Conservation (phyloP, 2,888 invertebrate species). For the Macrophya annulata region DNA sequence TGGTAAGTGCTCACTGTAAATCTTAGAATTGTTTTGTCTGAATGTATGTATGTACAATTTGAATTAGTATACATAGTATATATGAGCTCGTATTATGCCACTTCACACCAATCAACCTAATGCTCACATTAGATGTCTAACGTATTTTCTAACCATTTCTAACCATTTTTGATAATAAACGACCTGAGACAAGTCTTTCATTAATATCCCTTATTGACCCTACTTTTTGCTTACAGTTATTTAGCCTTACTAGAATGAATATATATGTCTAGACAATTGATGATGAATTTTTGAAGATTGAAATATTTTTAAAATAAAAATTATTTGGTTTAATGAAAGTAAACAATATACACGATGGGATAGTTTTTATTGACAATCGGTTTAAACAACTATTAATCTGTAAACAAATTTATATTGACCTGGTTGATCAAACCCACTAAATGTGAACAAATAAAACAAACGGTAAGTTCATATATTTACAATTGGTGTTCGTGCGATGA, state of each 20-base stretch:
- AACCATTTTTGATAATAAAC: not conserved
- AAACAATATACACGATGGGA: no score
- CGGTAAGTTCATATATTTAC: not conserved
- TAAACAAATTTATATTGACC: not conserved
- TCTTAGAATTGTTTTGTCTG: not conserved
- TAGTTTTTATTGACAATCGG: no score
- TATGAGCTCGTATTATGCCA: not conserved
- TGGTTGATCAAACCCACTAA: not conserved
- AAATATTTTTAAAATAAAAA: no score
- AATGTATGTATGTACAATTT: not conserved
- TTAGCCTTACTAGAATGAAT: no score
- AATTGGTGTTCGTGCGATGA: not conserved
- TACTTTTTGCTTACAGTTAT: no score
- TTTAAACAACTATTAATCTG: no score
- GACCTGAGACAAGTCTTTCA: not conserved
- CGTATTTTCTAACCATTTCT: not conserved
- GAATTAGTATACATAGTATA: not conserved
- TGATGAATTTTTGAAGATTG: no score
- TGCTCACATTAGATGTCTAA: not conserved
- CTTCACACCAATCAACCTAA: not conserved
- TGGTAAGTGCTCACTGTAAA: not conserved
- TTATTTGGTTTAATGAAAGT: no score
- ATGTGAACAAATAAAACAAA: not conserved
- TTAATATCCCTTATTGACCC: not conserved
- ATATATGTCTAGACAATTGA: no score